Conservation (phyloP, 1,140 invertebrate genomes). For the Megalonaias nervosa region DNA sequence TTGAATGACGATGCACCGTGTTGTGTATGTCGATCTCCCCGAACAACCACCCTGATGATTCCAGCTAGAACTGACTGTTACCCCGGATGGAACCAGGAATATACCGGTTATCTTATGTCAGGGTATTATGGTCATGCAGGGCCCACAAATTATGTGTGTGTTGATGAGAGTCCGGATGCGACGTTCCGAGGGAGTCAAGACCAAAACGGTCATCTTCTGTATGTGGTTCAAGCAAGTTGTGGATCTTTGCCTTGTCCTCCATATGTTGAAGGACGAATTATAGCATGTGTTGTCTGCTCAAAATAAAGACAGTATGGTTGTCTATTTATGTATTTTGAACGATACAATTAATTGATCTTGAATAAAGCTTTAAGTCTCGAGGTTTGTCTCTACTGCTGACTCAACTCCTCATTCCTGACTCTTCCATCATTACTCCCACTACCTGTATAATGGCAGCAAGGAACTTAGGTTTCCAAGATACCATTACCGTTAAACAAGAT, state of each 20-base stretch:
- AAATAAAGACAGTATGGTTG: constrained; percentile 16
- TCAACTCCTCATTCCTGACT: too few species aligned
- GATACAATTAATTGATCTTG: too few species aligned
- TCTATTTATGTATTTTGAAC: too few species aligned
- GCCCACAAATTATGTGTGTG: constrained; percentile 37
- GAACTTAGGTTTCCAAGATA: too few species aligned
- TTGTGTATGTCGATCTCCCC: constrained; percentile 30
- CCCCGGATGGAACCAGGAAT: constrained; percentile 35
- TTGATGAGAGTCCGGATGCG: constrained; percentile 37
- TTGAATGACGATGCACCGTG: constrained; percentile 23
- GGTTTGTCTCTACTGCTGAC: too few species aligned
- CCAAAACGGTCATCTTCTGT: constrained; percentile 39
- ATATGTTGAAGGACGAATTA: constrained; percentile 34
- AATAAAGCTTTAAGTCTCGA: too few species aligned
- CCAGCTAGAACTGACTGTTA: constrained; percentile 32
- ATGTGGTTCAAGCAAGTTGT: constrained; percentile 31
- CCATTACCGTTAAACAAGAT: too few species aligned
- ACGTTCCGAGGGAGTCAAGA: neutral
- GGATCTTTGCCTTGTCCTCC: constrained; percentile 43
- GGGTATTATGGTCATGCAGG: constrained; percentile 11
- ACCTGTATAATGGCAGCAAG: too few species aligned
- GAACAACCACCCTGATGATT: constrained; percentile 34
- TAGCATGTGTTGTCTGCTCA: constrained; percentile 52
- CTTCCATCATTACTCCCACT: too few species aligned
- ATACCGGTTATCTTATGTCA: constrained; percentile 39